Base-by-base conservation (phyloP, 2,797 vertebrate species). In the Toxotes lorentzi region DNA sequence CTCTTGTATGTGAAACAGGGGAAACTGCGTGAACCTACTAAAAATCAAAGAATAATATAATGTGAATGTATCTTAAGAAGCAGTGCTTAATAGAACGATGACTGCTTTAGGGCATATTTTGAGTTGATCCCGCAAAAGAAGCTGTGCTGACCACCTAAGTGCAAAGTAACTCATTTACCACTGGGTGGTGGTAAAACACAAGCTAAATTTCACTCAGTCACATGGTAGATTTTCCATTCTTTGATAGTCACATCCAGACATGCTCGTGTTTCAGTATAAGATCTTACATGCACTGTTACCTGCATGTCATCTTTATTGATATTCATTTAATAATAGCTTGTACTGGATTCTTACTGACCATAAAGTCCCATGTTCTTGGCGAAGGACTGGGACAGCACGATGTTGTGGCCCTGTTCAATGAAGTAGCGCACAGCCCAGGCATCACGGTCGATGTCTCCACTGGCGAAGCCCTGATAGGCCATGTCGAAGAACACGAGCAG, bases 281-380 rank as follows among this genome's bases (percentile, higher is more conserved):
- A 19, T 34, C 24, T 35, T 17, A 45, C 1, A 64, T 8, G 5
- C 17, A 0, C 24, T 7, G 45, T 32, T 16, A 38, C 23, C 4
- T 23, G 7, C 1, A 40, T 4, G 13, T 59, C 0, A 51, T 40
- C 6, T 59, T 60, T 32, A 60, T 48, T 16, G 8, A 1, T 11
- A 13, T 24, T 14, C 6, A 45, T 32, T 70, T 13, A 61, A 40
- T 7, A n/a, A 24, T 8, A 24, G 21, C 14, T 4, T 69, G n/a
- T 21, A 23, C 21, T 35, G 41, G 59, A 24, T 3, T 41, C 4
- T 48, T 67, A 86, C 97, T 97, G 90, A 99, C 98, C 98, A 0
- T 99, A 99, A 16, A 99, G 94, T 27, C 98, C 98, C 98, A 99
- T 99, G 92, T 99, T 99, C 93, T 99, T 99, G 11, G 98, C 98